A percentile compares a stretch with the other conserved stretches of the same genome.
Evolutionary conservation across 64 coral and sea anemone species (phyloP).

Genomic region (Catalaphyllia jardinei): DNA sequence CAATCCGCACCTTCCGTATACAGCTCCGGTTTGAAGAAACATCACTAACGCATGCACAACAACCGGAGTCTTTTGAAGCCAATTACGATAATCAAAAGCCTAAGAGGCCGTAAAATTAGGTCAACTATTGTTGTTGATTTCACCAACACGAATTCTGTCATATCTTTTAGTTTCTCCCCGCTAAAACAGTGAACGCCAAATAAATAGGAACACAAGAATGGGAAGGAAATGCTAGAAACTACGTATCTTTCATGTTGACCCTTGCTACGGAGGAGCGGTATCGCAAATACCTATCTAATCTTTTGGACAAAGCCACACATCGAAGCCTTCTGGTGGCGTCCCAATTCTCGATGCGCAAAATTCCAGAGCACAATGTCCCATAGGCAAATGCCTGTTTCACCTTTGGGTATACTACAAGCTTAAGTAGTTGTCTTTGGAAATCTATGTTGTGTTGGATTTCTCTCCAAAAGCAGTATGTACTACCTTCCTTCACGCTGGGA

Average conservation of each 20-base stretch:
- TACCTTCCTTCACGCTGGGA: slow-evolving; percentile 11
- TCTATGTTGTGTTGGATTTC: slow-evolving; percentile 15
- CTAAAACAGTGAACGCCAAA: background rate
- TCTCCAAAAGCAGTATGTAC: background rate
- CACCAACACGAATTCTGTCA: background rate
- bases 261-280: background rate
- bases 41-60: background rate
- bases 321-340: slow-evolving; percentile 28
- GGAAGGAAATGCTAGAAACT: background rate
- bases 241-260: slow-evolving; percentile 3
- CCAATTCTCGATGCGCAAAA: slow-evolving; percentile 17
- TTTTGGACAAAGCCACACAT: slow-evolving; percentile 17
- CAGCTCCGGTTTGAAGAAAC: background rate
- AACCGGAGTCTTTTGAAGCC: background rate
- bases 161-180: background rate
- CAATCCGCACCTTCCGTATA: slow-evolving; percentile 8
- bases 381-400: slow-evolving; percentile 37
- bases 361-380: slow-evolving; percentile 43
- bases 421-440: background rate
- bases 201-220: background rate
- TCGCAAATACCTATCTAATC: slow-evolving; percentile 50
- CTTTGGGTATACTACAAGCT: background rate
- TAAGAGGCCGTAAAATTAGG: slow-evolving; percentile 26
- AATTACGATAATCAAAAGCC: slow-evolving; percentile 22
- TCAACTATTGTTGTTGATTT: slow-evolving; percentile 34